Percentiles rank a stretch among this genome's conserved stretches.
These are phyloP conservation scores for Microtus oregoni DNA, from an alignment of 2,113 vertebrate species.

Conservation along the genomic window DNA sequence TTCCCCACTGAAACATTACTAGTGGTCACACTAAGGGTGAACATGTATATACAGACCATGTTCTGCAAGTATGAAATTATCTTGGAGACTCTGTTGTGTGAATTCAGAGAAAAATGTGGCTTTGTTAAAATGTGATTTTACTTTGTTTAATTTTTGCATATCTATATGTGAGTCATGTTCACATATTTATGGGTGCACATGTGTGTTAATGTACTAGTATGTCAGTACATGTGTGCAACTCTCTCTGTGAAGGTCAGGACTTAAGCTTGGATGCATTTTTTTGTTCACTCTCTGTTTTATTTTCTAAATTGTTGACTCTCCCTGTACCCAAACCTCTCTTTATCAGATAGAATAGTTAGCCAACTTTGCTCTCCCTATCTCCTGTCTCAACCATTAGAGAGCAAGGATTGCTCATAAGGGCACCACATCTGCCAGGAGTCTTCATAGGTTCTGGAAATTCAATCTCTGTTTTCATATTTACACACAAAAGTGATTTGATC, in stretches of 20 bases:
- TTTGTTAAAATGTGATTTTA: not conserved
- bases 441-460: no score
- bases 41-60: not conserved
- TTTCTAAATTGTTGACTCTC: not conserved
- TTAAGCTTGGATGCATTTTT: not conserved
- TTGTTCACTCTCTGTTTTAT: no score
- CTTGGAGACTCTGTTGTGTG: rapidly evolving
- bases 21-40: not conserved
- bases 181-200: not conserved
- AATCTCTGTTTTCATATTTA: not conserved
- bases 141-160: not conserved
- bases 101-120: rapidly evolving
- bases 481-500: not conserved
- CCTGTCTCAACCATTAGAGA: not conserved
- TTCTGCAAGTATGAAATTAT: rapidly evolving
- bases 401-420: no score
- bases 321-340: not conserved
- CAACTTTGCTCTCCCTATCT: not conserved
- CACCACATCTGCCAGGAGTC: not conserved
- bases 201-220: not conserved
- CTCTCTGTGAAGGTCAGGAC: not conserved
- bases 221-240: not conserved
- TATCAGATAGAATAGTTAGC: no score
- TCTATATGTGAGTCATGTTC: not conserved
- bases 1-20: not conserved